Evolutionary conservation across 2,797 vertebrate genomes (phyloP), one percentile per base, ranked within the genome.

Genomic region (Lacerta agilis): DNA sequence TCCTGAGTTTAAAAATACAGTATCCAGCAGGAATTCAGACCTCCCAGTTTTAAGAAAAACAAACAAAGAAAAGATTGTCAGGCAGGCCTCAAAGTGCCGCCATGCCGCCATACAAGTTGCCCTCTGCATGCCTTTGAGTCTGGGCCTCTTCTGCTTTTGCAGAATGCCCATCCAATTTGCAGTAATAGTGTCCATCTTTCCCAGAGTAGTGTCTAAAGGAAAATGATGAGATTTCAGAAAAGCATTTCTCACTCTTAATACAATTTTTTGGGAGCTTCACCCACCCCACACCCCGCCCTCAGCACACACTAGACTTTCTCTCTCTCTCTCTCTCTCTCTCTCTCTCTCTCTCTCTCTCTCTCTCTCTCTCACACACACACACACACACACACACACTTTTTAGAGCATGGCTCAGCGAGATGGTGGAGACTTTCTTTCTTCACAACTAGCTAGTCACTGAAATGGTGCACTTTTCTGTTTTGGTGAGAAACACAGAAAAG

Each of bases 21-120:
- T 94, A 93, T 96, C 95, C 96, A 89, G 94, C 89, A 90, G 93
- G 93, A 96, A 95, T 95, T 93, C 93, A 90, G 94, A 95, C 88
- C 95, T 95, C 94, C 93, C 87, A 66, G 66, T 91, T 96, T 94
- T 85, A 94, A 94, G 94, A 66, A 92, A 95, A 96, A 94, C 88
- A 92, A 95, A 94, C 89, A 96, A 96, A 96, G 95, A 94, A 94
- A 95, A 96, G 95, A 96, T 95, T 96, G 95, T 96, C 95, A 94
- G 93, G 90, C 88, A 87, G 91, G 92, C 43, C 90, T 88, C 1
- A 27, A 89, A 93, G 89, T 73, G 94, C 92, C 89, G 13, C 75
- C 88, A 66, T 36, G 92, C 92, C 55, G 27, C 36, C 85, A 86
- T 83, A 41, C 86, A 38, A 90, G 83, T 82, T 85, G 86, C 64